Percentiles rank a stretch among this genome's conserved stretches.
Conservation (phyloP, 2,113 vertebrate genomes). For the Saimiri boliviensis region DNA sequence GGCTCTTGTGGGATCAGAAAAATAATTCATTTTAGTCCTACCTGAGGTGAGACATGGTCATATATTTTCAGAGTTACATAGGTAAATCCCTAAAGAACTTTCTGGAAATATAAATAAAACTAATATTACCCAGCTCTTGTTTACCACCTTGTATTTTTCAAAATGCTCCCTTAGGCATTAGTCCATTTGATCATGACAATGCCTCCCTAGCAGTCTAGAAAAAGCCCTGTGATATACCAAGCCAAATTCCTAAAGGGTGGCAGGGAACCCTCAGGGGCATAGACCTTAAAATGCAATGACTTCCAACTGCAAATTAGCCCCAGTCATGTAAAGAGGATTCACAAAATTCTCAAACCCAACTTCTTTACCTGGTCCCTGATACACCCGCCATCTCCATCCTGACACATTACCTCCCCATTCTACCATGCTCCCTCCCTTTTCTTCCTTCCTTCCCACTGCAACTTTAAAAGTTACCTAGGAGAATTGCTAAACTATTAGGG, state of each 20-base stretch:
- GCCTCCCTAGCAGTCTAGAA: neutral
- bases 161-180: slow-evolving; percentile 40
- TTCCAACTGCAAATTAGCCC: neutral
- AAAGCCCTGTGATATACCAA: neutral
- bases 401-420: neutral
- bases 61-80: slow-evolving; percentile 72
- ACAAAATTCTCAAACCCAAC: neutral
- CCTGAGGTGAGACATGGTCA: slow-evolving; percentile 59
- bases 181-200: neutral
- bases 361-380: neutral
- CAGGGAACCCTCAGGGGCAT: neutral
- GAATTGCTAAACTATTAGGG: neutral
- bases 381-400: neutral
- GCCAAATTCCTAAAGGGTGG: neutral
- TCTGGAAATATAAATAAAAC: slow-evolving; percentile 72
- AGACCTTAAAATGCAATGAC: neutral
- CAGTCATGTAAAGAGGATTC: neutral
- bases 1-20: slow-evolving; percentile 73
- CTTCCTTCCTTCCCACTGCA: neutral
- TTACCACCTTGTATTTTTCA: slow-evolving; percentile 48
- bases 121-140: slow-evolving; percentile 60
- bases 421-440: neutral
- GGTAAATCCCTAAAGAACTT: slow-evolving; percentile 71
- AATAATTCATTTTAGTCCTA: slow-evolving; percentile 74
- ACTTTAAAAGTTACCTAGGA: neutral